phyloP scores from a whole-genome alignment of 1,140 invertebrate genomes.

The Calliphora vicina region DNA sequence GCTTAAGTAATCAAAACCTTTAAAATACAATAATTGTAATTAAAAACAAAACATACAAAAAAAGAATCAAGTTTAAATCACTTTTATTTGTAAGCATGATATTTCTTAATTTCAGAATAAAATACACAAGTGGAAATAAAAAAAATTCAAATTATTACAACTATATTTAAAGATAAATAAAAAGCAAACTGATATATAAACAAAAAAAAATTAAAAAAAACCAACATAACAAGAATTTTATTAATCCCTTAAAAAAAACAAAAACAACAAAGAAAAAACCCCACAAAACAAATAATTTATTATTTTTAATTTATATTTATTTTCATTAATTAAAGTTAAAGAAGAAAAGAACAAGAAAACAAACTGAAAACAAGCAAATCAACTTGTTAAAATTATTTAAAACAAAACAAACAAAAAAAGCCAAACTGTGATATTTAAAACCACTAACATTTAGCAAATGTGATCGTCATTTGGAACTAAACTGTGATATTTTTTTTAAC shows the following conservation, averaged over 20 bases:
- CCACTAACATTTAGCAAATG: neutral
- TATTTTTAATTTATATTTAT: conserved; percentile 3
- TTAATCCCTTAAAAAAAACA: neutral
- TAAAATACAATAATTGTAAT: neutral
- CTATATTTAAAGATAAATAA: neutral
- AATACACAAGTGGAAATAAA: neutral
- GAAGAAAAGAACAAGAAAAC: neutral
- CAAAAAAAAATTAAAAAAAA: neutral
- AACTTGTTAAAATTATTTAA: neutral
- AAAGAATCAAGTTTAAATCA: neutral
- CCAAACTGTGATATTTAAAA: neutral
- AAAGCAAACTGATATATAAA: neutral
- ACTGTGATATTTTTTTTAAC: neutral
- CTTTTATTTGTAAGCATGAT: neutral
- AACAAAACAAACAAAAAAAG: no score
- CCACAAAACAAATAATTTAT: neutral
- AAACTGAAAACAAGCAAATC: neutral
- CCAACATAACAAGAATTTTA: neutral
- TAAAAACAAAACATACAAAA: neutral
- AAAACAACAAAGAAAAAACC: neutral
- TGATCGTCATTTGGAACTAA: neutral
- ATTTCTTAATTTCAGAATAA: neutral
- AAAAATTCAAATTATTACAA: neutral
- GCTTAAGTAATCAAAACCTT: neutral
- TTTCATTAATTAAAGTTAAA: neutral